phyloP scores from a whole-genome alignment of 2,888 invertebrate genomes.

The Apodemia mormo region DNA sequence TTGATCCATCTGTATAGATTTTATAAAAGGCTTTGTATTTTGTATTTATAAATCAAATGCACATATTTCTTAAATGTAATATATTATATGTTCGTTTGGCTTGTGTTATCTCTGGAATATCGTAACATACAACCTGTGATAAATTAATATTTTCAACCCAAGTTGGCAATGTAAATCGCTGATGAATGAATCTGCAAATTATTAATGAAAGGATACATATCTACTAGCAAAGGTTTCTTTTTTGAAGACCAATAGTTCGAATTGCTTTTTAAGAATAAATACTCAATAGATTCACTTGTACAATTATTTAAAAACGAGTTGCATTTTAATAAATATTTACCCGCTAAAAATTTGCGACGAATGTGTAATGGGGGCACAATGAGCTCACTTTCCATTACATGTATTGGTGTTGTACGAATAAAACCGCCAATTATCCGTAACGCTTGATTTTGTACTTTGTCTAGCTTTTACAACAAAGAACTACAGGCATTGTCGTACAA shows the following conservation, averaged over 20 bases:
- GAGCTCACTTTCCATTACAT: background rate
- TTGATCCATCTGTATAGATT: slow-evolving; percentile 32
- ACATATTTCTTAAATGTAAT: background rate
- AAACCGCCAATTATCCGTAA: too few species aligned
- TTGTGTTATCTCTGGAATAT: background rate
- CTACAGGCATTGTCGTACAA: too few species aligned
- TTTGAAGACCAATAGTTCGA: background rate
- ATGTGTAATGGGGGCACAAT: background rate
- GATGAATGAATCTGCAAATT: background rate
- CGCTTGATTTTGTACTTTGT: too few species aligned
- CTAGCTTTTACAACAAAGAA: too few species aligned
- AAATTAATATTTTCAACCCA: background rate
- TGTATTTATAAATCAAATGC: background rate
- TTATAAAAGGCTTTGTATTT: slow-evolving; percentile 11
- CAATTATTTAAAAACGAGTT: background rate
- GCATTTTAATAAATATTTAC: background rate
- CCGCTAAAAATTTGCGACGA: background rate
- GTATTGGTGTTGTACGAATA: too few species aligned
- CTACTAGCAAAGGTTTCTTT: background rate
- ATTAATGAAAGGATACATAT: background rate
- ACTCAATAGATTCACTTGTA: background rate
- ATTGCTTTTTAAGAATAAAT: background rate
- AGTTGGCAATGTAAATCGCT: background rate
- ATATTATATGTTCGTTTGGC: background rate
- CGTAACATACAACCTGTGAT: background rate